Base-by-base conservation (phyloP, 2,113 vertebrate genomes). In the Reinhardtius hippoglossoides region DNA sequence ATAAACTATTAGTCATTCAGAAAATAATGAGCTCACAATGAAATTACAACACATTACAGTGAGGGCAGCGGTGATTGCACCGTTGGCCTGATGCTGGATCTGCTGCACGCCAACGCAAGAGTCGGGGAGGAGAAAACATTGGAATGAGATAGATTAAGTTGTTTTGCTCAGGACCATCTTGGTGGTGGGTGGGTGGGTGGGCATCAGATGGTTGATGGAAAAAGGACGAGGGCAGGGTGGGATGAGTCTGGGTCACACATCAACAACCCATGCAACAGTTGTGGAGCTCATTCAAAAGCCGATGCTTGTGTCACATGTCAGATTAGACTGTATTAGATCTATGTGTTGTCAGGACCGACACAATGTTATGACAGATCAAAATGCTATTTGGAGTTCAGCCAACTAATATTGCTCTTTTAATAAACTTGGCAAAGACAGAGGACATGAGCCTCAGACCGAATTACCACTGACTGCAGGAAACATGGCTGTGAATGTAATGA, bases 391-490 rank as follows among this genome's bases (percentile, higher is more conserved):
- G 71, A 77, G 9, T 21, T 46, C 42, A 60, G 66, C 50, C 85
- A 81, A 37, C 60, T 50, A 56, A 74, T 58, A 23, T 2, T 24
- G 42, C 54, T 69, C 35, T 24, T 69, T 66, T 80, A 84, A 89
- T 87, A 70, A 86, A 85, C 69, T 74, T 88, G 89, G 88, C 90
- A 82, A 66, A 65, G 65, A 74, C 26, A 37, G 61, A 66, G 78
- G 76, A 21, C 63, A 24, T 35, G 64, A 44, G 80, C 46, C 71
- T 85, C 20, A n/a, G 50, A n/a, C 48, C 6, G 48, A 50, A 18
- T 18, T 50, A 50, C 18, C 50, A 50, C 46, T 50, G 46, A 50
- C 15, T 50, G 50, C 18, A 9, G 50, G 50, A 54, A 54, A 16
- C 20, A n/a, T 54, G 50, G 50, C 54, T 56, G 21, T 24, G 21